Conservation (phyloP, 2,797 vertebrate genomes). For the Gallirallus australis region DNA sequence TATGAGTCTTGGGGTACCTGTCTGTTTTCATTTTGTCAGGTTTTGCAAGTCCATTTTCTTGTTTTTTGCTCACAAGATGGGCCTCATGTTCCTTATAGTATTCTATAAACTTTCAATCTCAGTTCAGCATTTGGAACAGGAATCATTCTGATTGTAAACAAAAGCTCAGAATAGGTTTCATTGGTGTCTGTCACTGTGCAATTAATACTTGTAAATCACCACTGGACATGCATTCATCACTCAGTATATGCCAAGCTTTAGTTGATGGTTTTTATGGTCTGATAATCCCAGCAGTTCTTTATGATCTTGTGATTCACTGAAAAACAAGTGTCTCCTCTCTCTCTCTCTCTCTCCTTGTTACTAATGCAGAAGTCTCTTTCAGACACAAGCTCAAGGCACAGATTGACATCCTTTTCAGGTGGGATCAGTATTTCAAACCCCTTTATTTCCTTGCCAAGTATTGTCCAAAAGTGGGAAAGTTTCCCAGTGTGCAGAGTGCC, state of each 20-base stretch:
- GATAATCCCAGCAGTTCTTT: neutral
- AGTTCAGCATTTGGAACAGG: neutral
- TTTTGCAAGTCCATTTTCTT: neutral
- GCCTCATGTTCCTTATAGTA: neutral
- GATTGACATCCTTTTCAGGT: neutral
- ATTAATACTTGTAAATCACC: neutral
- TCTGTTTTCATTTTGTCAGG: neutral
- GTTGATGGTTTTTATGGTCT: neutral
- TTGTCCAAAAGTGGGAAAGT: too few relatives aligned
- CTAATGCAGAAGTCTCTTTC: neutral
- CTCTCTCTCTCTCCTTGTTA: neutral
- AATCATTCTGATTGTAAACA: neutral
- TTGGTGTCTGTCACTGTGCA: neutral
- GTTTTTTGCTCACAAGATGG: neutral
- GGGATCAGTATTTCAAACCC: neutral
- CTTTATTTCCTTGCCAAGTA: constrained; percentile 39
- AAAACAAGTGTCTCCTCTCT: neutral
- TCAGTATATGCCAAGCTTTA: neutral
- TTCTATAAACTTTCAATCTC: neutral
- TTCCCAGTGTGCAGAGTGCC: too few relatives aligned
- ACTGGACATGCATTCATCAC: neutral
- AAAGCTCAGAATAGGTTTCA: neutral
- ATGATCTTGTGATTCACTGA: neutral
- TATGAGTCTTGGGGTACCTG: neutral
- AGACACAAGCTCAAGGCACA: neutral